phyloP scores from a whole-genome alignment of 2,797 vertebrate genomes.

The Anabacerthia variegaticeps region DNA sequence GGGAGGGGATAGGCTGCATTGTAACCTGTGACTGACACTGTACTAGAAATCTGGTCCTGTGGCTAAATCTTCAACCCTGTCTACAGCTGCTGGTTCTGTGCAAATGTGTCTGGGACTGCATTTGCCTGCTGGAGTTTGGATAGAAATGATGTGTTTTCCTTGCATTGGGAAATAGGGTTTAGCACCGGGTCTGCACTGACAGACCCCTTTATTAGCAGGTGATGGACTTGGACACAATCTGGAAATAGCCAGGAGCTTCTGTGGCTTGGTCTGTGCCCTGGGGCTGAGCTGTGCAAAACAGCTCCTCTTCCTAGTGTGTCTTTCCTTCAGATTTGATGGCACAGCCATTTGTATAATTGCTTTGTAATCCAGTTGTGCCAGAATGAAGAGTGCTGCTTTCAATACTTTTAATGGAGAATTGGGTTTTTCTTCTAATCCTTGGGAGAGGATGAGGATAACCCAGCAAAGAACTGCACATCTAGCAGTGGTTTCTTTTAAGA shows the following conservation, averaged over 20 bases:
- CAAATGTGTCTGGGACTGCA: fast-evolving
- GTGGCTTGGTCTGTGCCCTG: not conserved
- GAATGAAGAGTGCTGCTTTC: not conserved
- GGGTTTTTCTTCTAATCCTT: not conserved
- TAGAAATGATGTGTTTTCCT: not conserved
- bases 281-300: not conserved
- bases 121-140: not conserved
- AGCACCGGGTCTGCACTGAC: not conserved
- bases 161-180: not conserved
- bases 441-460: not conserved
- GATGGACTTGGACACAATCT: not conserved
- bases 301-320: not conserved
- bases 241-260: not conserved
- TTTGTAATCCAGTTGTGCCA: not conserved
- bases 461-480: not conserved
- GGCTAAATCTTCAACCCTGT: not conserved
- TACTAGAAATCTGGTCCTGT: not conserved
- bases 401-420: not conserved
- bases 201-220: not conserved
- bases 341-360: not conserved
- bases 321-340: not conserved
- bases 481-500: not conserved
- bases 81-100: not conserved
- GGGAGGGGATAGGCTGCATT: not conserved
- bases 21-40: no score